Base-by-base conservation (phyloP, 2,888 invertebrate genomes). In the Tinea trinotella region DNA sequence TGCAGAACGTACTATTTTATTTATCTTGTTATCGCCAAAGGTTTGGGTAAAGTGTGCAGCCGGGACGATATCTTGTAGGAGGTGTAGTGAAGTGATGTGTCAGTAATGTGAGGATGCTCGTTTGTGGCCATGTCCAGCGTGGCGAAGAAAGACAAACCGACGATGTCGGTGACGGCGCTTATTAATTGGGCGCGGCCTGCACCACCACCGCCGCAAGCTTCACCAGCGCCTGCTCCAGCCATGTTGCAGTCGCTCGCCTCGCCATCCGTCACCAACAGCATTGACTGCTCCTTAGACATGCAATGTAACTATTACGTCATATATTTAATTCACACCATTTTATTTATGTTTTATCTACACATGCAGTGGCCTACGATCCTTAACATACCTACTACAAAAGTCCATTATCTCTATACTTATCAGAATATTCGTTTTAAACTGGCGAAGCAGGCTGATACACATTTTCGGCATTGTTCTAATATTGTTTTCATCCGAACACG, bases 131-230 rank as follows among this genome's bases (percentile, higher is more conserved):
- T 85, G 85, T 82, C 85, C 68, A 78, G 78, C 68, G 67, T 93
- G 92, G 90, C 93, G 90, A 93, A 93, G 88, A 93, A 93, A 85
- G 93, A 93, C 81, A 93, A 93, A 76, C 93, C 93, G 67, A 93
- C 93, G 87, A 92, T 93, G 91, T 93, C 93, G 74, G 93, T 94
- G 71, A 91, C 93, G 68, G 93, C 93, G 67, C 91, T 93, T 73
- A 93, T 93, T 70, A 90, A 90, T 75, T 91, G 91, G 90, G 88
- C 89, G 64, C 74, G 88, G 59, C 80, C 88, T 76, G 73, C 84
- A 67, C 62, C 71, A 69, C 49, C 66, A 63, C 58, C 71, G 13
- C 44, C 17, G 67, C 64, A 76, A 68, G 66, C 76, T 61, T 73
- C 78, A 62, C 74, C 74, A 60, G 71, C 76, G 58, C 76, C 81